These are phyloP conservation scores for Rhinoraja longicauda DNA, from an alignment of 2,797 vertebrate species.

Conservation along the genomic window DNA sequence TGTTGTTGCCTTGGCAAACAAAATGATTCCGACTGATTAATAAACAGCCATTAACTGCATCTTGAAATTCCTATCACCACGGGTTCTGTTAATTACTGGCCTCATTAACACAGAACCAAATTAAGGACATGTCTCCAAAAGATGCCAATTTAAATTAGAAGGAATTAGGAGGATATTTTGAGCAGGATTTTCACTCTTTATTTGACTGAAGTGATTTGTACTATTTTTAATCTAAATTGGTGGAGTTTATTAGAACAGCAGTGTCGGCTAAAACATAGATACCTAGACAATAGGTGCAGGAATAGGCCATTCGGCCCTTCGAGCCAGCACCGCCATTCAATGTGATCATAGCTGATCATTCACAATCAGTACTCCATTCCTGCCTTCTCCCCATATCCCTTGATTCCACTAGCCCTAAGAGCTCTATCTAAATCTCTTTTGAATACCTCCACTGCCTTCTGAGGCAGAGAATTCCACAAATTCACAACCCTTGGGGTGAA, in stretches of 20 bases:
- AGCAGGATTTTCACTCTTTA: neutral
- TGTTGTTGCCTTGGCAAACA: conserved; percentile 31
- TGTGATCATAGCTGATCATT: no score
- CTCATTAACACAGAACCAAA: neutral
- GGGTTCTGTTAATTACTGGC: neutral
- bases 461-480: no score
- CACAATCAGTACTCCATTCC: no score
- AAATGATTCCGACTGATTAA: neutral
- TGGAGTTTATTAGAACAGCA: neutral
- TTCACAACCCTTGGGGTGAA: no score
- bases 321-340: no score
- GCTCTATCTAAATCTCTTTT: no score
- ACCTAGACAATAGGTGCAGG: no score
- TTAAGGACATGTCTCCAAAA: neutral
- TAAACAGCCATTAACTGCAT: neutral
- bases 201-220: neutral
- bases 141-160: neutral
- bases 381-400: no score
- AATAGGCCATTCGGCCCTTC: no score
- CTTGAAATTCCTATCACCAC: neutral
- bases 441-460: no score
- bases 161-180: neutral
- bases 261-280: neutral
- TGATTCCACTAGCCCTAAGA: no score
- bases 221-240: neutral